Base-by-base conservation (phyloP, 2,113 vertebrate genomes). In the Piaya cayana region DNA sequence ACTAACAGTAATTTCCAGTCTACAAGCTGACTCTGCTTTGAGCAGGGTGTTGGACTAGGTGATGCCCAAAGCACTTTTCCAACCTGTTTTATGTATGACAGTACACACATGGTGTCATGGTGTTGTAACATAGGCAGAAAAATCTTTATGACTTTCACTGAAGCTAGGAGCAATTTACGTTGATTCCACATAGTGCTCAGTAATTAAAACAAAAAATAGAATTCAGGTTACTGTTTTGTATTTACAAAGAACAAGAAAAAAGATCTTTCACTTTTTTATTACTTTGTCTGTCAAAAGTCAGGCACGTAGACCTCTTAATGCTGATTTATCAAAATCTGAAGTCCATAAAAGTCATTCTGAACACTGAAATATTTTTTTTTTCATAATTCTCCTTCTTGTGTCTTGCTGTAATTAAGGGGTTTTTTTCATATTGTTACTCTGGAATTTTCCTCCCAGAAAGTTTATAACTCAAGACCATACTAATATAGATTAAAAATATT, bases 1-100 rank as follows among this genome's bases (percentile, higher is more conserved):
- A 32, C 63, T 5, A 67, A 43, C 3, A 43, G 16, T 65, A 2
- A 0, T 2, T 2, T 58, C 23, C n/a, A 58, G 6, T 13, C 64
- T 62, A 67, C 30, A 90, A 74, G 25, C 8, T 27, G 47, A 42
- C 12, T 8, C 12, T 43, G 15, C 6, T 79, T 72, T 67, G 34
- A 56, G 22, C 26, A 49, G 30, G 13, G 4, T 1, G 2, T 58
- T 29, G 53, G 11, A 56, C 9, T 15, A 43, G 4, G 15, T 34
- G 37, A 34, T 0, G 5, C 16, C n/a, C 36, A 60, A 81, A 75
- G 42, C 18, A 34, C 37, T 36, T 75, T 85, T 56, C 17, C 22
- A n/a, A 21, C 15, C 8, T 69, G n/a, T 39, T 62, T 63, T 81
- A 34, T 21, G 47, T 50, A 34, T 45, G 42, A 34, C 5, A 4